A percentile compares a stretch with the other conserved stretches of the same genome.
These are phyloP conservation scores for Seira ritae DNA, from an alignment of 2,888 invertebrate species.

Conservation along the genomic window DNA sequence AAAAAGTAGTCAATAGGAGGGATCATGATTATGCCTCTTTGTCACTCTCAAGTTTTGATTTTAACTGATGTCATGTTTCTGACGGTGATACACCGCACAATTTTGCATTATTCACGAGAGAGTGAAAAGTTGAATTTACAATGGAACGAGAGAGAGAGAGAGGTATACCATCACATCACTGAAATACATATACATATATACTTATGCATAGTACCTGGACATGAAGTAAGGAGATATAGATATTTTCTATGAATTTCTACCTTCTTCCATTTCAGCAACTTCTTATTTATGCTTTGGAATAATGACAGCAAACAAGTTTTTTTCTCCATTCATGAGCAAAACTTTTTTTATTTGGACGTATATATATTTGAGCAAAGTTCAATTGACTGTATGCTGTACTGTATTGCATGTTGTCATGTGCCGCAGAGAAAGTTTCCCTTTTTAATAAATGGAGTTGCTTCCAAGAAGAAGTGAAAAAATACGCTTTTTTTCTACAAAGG, in stretches of 20 bases:
- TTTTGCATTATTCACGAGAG: conserved; percentile 12
- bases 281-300: conserved; percentile 45
- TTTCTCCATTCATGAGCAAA: conserved; percentile 1
- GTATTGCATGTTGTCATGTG: not conserved
- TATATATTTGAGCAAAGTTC: conserved; percentile 50
- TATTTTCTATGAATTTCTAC: not conserved
- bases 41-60: conserved; percentile 12
- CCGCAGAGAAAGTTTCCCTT: not conserved
- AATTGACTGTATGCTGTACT: too few relatives aligned
- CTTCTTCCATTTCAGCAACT: not conserved
- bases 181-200: too few relatives aligned
- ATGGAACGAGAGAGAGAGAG: not conserved
- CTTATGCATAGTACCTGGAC: not conserved
- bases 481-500: not conserved
- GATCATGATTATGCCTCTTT: conserved; percentile 19
- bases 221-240: not conserved
- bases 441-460: not conserved
- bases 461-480: not conserved
- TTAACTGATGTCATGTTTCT: conserved; percentile 20
- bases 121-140: conserved; percentile 5
- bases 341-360: conserved; percentile 25
- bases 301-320: conserved; percentile 60
- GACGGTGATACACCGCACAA: not conserved
- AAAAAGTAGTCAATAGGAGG: not conserved
- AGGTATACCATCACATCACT: too few relatives aligned